Percentiles rank a stretch among this genome's conserved stretches.
These are phyloP conservation scores for Meriones unguiculatus DNA, from an alignment of 2,113 vertebrate genomes.

Conservation along the genomic window DNA sequence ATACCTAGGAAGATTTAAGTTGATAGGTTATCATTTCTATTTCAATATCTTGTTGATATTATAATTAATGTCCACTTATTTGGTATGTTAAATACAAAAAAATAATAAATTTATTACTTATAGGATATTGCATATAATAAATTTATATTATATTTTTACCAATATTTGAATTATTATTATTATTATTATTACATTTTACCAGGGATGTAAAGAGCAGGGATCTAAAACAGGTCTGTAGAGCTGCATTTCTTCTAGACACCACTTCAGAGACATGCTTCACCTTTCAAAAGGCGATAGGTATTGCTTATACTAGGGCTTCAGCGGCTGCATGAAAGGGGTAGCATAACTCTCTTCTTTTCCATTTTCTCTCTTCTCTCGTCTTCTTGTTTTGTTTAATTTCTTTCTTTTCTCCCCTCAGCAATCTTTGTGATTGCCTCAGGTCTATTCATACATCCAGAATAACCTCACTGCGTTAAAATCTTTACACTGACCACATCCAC, in stretches of 20 bases:
- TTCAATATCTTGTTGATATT: not conserved
- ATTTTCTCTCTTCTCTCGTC: too few relatives aligned
- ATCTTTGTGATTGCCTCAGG: too few relatives aligned
- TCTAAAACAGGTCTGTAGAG: not conserved
- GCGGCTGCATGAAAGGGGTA: too few relatives aligned
- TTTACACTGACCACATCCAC: not conserved
- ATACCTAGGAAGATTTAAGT: not conserved
- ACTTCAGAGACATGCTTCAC: accelerated
- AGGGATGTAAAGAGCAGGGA: not conserved
- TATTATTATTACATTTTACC: not conserved
- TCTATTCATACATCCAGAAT: not conserved
- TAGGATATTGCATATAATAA: too few relatives aligned
- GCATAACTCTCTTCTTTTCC: not conserved
- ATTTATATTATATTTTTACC: too few relatives aligned
- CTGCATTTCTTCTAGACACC: not conserved
- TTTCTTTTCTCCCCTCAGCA: not conserved
- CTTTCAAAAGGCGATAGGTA: not conserved
- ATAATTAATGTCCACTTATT: not conserved
- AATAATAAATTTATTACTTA: too few relatives aligned
- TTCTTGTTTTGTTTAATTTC: not conserved
- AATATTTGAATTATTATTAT: not conserved
- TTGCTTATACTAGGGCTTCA: not conserved
- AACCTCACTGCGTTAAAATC: not conserved
- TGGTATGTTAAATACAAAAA: not conserved
- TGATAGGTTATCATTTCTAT: not conserved